These are phyloP conservation scores for Cantharis nigra DNA, from an alignment of 2,888 invertebrate species.

Conservation along the genomic window DNA sequence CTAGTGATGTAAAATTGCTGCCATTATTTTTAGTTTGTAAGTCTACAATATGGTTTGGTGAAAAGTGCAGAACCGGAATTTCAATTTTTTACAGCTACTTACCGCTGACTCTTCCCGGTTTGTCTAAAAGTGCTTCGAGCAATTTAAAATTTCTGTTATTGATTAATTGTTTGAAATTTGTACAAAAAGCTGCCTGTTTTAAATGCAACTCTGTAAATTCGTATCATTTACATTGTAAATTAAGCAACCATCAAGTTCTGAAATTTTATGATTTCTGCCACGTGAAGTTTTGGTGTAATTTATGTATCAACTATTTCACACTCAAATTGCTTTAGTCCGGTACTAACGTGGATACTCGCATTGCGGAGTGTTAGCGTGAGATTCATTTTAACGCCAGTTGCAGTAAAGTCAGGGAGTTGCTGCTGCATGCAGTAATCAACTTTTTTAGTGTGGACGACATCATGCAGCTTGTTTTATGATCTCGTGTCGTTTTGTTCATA, in stretches of 20 bases:
- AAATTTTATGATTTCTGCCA: slow-evolving; percentile 11
- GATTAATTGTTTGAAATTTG: too few relatives aligned
- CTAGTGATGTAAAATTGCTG: neutral
- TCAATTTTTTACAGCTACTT: too few relatives aligned
- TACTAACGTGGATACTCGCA: slow-evolving; percentile 1
- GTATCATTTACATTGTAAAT: slow-evolving; percentile 4
- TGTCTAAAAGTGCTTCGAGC: too few relatives aligned
- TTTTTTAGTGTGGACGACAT: slow-evolving; percentile 13
- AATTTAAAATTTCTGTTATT: too few relatives aligned
- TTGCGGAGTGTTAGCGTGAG: neutral
- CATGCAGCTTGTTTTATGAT: slow-evolving; percentile 10
- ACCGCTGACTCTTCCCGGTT: too few relatives aligned
- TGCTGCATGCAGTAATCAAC: slow-evolving; percentile 14
- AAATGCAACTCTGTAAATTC: neutral
- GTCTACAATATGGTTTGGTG: neutral
- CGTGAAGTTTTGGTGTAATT: slow-evolving; percentile 2
- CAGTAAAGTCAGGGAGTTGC: neutral
- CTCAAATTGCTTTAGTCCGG: slow-evolving; percentile 7
- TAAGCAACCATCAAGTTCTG: slow-evolving; percentile 3
- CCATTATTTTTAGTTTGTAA: neutral
- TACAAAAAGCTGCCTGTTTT: too few relatives aligned
- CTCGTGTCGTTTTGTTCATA: neutral
- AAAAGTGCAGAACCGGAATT: neutral
- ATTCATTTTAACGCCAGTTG: neutral
- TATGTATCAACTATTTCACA: slow-evolving; percentile 11